A percentile compares a stretch with the other conserved stretches of the same genome.
phyloP scores from a whole-genome alignment of 1,140 invertebrate species.

The Tetraneura akinire region DNA sequence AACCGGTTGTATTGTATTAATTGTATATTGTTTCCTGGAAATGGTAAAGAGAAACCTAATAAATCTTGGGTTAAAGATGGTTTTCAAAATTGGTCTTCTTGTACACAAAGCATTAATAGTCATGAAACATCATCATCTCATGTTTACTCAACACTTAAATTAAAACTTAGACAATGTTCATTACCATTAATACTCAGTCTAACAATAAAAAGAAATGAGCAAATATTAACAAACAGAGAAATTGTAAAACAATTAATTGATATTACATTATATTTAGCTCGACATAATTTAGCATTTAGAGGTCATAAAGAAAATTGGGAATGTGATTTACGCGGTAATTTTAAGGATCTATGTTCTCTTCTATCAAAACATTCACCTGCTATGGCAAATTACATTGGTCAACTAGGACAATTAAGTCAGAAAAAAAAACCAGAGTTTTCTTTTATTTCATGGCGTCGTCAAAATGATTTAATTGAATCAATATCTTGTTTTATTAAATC shows the following conservation, averaged over 20 bases:
- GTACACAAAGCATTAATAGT: neutral
- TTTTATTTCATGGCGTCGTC: neutral
- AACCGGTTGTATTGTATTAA: too few relatives aligned
- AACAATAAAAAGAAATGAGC: neutral
- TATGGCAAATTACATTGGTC: neutral
- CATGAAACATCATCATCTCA: neutral
- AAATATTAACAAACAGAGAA: neutral
- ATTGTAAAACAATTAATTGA: constrained; percentile 2
- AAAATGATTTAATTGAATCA: neutral
- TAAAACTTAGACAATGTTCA: neutral
- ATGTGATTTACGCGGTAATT: neutral
- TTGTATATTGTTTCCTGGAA: neutral
- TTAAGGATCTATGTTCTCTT: neutral
- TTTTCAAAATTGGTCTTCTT: neutral
- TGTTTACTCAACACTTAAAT: constrained; percentile 1
- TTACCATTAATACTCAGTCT: neutral
- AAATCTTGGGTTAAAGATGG: too few relatives aligned
- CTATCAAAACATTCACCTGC: neutral
- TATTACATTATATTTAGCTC: neutral
- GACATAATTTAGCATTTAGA: neutral
- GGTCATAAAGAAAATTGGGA: neutral
- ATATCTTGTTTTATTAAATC: neutral
- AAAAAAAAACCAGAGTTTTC: neutral
- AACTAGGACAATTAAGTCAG: neutral
- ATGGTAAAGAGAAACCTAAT: neutral